Conservation (phyloP, 2,888 invertebrate species). For the Synanthedon andrenaeformis region DNA sequence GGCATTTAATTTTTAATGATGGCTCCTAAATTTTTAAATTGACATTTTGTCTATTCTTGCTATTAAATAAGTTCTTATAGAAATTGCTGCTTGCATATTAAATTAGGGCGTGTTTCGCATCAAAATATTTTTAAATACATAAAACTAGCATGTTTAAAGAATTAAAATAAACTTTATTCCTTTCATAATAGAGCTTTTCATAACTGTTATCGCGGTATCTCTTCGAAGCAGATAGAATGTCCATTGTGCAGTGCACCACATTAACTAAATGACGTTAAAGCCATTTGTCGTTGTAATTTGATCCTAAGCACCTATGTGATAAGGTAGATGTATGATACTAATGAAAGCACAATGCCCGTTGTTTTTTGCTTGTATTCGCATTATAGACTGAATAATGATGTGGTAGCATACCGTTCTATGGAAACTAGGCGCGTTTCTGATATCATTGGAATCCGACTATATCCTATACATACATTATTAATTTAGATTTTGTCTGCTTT, state of each 20-base stretch:
- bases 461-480: neutral
- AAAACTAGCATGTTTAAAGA: slow-evolving; percentile 3
- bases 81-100: no score
- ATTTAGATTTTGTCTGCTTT: no score
- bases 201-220: slow-evolving; percentile 5
- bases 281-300: slow-evolving; percentile 18
- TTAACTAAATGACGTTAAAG: slow-evolving; percentile 11
- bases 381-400: slow-evolving; percentile 50
- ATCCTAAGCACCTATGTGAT: slow-evolving; percentile 16
- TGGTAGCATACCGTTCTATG: slow-evolving; percentile 35
- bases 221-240: slow-evolving; percentile 36
- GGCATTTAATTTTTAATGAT: no score
- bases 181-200: neutral
- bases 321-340: slow-evolving; percentile 10
- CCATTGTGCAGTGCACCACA: slow-evolving; percentile 36
- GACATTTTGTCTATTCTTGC: no score
- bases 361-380: slow-evolving; percentile 8
- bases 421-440: slow-evolving; percentile 34
- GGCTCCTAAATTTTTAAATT: no score
- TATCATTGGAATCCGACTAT: slow-evolving; percentile 32
- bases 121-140: slow-evolving; percentile 24
- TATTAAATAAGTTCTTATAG: no score
- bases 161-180: slow-evolving; percentile 2
- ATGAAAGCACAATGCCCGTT: neutral
- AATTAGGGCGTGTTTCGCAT: slow-evolving; percentile 16